Evolutionary conservation across 2,888 invertebrate species (phyloP).

Genomic region (Cistogaster globosa): DNA sequence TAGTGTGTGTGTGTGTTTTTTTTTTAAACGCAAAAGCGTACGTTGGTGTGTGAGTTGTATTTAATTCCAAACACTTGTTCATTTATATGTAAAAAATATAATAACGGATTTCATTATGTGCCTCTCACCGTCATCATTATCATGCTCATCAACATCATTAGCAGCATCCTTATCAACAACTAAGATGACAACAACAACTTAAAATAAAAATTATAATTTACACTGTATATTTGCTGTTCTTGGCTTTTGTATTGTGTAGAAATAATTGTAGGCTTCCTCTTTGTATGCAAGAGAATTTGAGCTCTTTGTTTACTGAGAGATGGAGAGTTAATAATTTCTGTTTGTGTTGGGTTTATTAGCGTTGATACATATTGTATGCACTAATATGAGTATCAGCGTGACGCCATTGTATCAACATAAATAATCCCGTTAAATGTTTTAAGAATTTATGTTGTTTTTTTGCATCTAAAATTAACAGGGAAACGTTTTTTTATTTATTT

Average conservation of each 20-base stretch:
- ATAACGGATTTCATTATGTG: constrained; percentile 60
- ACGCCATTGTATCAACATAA: constrained; percentile 60
- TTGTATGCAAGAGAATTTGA: neutral
- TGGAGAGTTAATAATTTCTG: neutral
- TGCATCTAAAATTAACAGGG: neutral
- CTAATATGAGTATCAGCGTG: constrained; percentile 44
- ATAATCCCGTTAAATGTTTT: constrained; percentile 47
- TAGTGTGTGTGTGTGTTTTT: constrained; percentile 1
- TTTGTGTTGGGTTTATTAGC: constrained; percentile 6
- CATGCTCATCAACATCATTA: constrained; percentile 18
- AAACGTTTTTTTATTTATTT: neutral
- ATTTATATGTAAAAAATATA: constrained; percentile 53
- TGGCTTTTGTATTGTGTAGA: constrained; percentile 3
- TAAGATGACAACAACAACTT: neutral
- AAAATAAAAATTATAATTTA: constrained; percentile 15
- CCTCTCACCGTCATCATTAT: constrained; percentile 29
- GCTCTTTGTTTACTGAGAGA: constrained; percentile 9
- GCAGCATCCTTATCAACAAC: constrained; percentile 34
- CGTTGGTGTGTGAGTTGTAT: neutral
- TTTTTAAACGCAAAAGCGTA: neutral
- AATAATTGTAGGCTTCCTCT: constrained; percentile 35
- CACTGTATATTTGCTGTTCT: constrained; percentile 5
- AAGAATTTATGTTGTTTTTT: constrained; percentile 34
- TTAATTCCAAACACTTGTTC: constrained; percentile 59
- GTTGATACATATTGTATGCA: constrained; percentile 1